Percentiles rank a stretch among this genome's conserved stretches.
Evolutionary conservation across 1,140 invertebrate species (phyloP).

Genomic region (Neocloeon triangulifer): DNA sequence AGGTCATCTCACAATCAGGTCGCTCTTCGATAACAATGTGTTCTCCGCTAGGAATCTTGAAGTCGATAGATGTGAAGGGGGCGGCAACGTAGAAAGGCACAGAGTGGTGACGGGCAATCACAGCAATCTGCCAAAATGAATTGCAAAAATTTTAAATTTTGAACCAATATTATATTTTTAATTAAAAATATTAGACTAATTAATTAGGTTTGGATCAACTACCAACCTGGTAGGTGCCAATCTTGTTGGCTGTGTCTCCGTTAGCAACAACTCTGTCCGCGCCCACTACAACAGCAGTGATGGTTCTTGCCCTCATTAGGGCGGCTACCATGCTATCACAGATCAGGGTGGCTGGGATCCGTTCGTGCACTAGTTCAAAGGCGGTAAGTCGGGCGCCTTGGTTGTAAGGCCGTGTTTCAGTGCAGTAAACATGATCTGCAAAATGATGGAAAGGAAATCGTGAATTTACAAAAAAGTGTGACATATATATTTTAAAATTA

Average conservation of each 20-base stretch:
- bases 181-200: no score
- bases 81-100: conserved; percentile 94
- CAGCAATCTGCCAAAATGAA: conserved; percentile 48
- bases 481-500: no score
- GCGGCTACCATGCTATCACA: conserved; percentile 89
- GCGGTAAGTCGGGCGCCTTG: conserved; percentile 90
- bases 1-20: conserved; percentile 71
- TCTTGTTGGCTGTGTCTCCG: conserved; percentile 98
- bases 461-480: no score
- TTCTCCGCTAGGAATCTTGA: conserved; percentile 49
- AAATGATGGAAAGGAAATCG: no score
- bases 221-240: conserved; percentile 80
- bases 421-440: conserved; percentile 73
- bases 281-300: conserved; percentile 62
- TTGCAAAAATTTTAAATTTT: no score
- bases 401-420: conserved; percentile 95
- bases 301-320: conserved; percentile 58
- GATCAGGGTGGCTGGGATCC: conserved; percentile 78
- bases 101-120: conserved; percentile 70
- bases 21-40: conserved; percentile 87
- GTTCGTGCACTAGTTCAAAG: conserved; percentile 83
- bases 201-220: no score
- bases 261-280: conserved; percentile 83
- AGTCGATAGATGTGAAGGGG: conserved; percentile 80
- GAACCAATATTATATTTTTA: no score